These are phyloP conservation scores for Oncorhynchus gorbuscha DNA, from an alignment of 2,113 vertebrate genomes.

Conservation along the genomic window DNA sequence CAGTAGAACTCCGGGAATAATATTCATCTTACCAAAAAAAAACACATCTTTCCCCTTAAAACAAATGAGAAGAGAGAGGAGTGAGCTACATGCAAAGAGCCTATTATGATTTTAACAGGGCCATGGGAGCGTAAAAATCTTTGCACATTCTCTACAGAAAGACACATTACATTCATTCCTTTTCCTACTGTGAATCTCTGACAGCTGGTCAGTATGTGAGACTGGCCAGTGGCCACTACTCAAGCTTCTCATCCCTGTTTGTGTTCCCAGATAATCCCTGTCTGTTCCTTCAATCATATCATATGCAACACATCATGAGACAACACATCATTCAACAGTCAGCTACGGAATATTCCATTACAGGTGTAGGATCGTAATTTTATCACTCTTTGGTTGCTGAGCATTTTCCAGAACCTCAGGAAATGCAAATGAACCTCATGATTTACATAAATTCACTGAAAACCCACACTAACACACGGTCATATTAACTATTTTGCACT, in stretches of 20 bases:
- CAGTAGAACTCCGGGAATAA: slow-evolving; percentile 31
- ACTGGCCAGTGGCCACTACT: background rate
- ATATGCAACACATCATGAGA: background rate
- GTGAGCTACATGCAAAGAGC: background rate
- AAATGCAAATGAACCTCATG: too few relatives aligned
- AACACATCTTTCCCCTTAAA: slow-evolving; percentile 33
- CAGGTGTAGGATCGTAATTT: too few relatives aligned
- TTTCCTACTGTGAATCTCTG: background rate
- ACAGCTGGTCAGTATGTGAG: background rate
- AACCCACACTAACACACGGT: too few relatives aligned
- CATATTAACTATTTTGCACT: too few relatives aligned
- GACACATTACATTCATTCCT: background rate
- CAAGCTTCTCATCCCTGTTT: background rate
- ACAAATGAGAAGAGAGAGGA: background rate
- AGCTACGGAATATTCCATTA: background rate
- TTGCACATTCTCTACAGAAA: background rate
- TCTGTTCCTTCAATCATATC: background rate
- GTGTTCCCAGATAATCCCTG: background rate
- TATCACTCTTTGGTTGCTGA: too few relatives aligned
- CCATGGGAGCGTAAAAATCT: background rate
- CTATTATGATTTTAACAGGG: background rate
- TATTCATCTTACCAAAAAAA: slow-evolving; percentile 32
- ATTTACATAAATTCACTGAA: too few relatives aligned
- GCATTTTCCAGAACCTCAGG: too few relatives aligned
- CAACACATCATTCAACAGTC: background rate